phyloP scores from a whole-genome alignment of 2,113 vertebrate genomes.

The Brachirus orientalis region DNA sequence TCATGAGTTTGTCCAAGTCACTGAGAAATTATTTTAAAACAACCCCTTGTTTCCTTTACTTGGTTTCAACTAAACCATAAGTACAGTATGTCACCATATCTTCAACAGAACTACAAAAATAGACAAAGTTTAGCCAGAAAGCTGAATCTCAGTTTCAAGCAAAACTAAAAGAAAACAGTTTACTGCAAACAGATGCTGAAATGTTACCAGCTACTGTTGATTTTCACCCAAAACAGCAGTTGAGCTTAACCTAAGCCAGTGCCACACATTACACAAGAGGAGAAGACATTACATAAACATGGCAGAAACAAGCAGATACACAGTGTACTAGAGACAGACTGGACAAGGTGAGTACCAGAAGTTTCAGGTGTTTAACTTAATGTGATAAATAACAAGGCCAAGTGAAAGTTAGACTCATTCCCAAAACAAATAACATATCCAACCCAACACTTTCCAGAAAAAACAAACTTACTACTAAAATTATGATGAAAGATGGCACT shows the following conservation, averaged over 20 bases:
- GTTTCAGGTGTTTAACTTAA: conserved; percentile 42
- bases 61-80: no score
- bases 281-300: conserved; percentile 23
- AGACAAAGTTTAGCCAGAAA: no score
- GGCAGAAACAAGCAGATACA: conserved; percentile 41
- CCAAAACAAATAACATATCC: conserved; percentile 43
- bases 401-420: conserved; percentile 28
- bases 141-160: no score
- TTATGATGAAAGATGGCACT: background rate
- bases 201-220: background rate
- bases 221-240: background rate
- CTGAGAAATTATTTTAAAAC: no score
- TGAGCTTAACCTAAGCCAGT: conserved; percentile 61
- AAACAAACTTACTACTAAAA: conserved; percentile 27
- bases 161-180: no score
- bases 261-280: conserved; percentile 49
- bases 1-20: no score
- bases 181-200: no score
- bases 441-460: background rate
- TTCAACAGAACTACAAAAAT: no score
- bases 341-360: conserved; percentile 47
- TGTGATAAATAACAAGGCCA: conserved; percentile 44
- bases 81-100: no score
- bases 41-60: no score
- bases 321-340: conserved; percentile 36